Evolutionary conservation across 2,797 vertebrate species (phyloP).

Genomic region (Limosa lapponica): DNA sequence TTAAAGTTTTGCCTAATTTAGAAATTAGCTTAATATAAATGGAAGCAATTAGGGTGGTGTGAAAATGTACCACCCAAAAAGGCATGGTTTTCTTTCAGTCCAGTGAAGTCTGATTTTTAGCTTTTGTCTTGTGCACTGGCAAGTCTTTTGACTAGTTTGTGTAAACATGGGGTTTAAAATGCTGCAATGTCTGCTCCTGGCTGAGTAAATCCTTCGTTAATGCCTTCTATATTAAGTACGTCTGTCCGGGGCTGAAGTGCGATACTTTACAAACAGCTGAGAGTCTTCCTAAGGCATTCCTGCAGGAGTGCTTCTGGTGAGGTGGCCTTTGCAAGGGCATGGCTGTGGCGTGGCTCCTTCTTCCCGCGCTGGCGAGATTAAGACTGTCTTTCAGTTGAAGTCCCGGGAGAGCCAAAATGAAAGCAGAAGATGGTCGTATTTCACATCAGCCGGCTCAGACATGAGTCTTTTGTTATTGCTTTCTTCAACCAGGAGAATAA

Average conservation of each 20-base stretch:
- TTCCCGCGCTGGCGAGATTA: background rate
- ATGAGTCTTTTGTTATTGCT: background rate
- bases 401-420: background rate
- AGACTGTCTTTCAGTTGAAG: background rate
- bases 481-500: background rate
- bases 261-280: conserved; percentile 25
- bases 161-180: conserved; percentile 14
- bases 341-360: background rate
- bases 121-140: background rate
- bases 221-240: conserved; percentile 28
- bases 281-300: background rate
- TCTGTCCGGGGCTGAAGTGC: background rate
- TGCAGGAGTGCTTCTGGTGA: background rate
- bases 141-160: conserved; percentile 3
- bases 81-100: background rate
- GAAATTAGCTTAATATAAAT: background rate
- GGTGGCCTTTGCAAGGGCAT: background rate
- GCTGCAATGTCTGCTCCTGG: background rate
- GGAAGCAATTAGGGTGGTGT: background rate
- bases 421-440: background rate
- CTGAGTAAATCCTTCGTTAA: conserved; percentile 47
- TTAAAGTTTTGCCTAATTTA: background rate
- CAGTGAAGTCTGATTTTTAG: background rate
- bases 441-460: background rate
- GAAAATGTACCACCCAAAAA: background rate